Percentiles rank a stretch among this genome's conserved stretches.
These are phyloP conservation scores for Squalus acanthias DNA, from an alignment of 2,797 vertebrate species.

Conservation along the genomic window DNA sequence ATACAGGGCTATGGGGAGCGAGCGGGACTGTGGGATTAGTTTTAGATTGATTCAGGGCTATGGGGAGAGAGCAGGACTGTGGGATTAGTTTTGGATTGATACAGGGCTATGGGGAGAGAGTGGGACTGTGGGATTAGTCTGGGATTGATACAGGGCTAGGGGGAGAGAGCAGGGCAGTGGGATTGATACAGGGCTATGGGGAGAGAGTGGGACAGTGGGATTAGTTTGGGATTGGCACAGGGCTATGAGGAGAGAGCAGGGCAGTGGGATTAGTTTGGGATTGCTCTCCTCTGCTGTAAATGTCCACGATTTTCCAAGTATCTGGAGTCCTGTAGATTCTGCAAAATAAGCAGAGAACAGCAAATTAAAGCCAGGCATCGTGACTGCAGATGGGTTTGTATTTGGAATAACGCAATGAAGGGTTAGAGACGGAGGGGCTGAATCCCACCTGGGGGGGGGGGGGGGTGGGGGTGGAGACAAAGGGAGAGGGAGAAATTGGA, in stretches of 20 bases:
- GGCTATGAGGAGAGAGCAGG: neutral
- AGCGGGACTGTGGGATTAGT: neutral
- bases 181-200: neutral
- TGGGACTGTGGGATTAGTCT: too few species aligned
- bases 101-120: neutral
- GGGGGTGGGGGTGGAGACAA: too few species aligned
- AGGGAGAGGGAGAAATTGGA: too few species aligned
- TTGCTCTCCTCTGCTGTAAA: neutral
- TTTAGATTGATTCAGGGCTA: neutral
- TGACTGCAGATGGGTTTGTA: neutral
- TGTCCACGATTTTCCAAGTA: too few species aligned
- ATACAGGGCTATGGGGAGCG: neutral
- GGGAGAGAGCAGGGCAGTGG: too few species aligned
- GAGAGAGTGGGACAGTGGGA: neutral
- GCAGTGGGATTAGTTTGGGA: neutral
- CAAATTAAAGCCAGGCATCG: neutral
- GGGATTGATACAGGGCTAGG: neutral
- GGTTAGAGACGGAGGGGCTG: too few species aligned
- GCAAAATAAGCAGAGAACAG: neutral
- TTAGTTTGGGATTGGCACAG: neutral
- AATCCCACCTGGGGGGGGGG: too few species aligned
- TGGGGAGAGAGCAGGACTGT: neutral
- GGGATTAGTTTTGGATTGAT: neutral
- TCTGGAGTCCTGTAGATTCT: too few species aligned
- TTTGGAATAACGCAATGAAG: too few species aligned